A percentile compares a stretch with the other conserved stretches of the same genome.
These are phyloP conservation scores for Sphaerophoria taeniata DNA, from an alignment of 2,888 invertebrate genomes.

Conservation along the genomic window DNA sequence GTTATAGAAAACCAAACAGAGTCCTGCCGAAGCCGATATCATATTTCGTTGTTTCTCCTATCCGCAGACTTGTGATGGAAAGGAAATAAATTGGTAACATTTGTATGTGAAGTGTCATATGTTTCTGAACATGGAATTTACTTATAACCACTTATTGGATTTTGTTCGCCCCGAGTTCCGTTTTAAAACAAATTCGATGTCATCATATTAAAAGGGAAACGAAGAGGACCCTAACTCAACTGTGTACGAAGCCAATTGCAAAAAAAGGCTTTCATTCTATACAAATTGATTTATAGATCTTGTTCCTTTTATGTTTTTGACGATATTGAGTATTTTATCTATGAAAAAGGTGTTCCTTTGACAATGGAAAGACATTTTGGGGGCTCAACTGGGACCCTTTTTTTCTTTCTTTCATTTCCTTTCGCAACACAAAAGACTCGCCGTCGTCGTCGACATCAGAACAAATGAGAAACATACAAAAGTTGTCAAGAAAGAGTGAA, in stretches of 20 bases:
- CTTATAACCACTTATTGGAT: conserved; percentile 25
- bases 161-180: background rate
- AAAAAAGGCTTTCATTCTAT: conserved; percentile 33
- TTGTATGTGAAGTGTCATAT: conserved; percentile 26
- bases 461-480: conserved; percentile 21
- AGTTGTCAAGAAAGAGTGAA: background rate
- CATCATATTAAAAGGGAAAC: background rate
- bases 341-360: background rate
- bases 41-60: background rate
- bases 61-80: too few species aligned
- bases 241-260: conserved; percentile 44
- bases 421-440: background rate
- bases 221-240: conserved; percentile 36
- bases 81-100: background rate
- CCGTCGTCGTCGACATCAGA: background rate
- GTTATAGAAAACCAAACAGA: too few species aligned
- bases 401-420: background rate
- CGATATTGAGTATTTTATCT: conserved; percentile 7
- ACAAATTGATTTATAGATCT: conserved; percentile 28
- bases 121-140: conserved; percentile 44
- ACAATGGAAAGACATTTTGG: background rate
- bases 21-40: background rate
- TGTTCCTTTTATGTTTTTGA: conserved; percentile 2
- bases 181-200: conserved; percentile 21
- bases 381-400: background rate